Conservation (phyloP, 2,797 vertebrate species). For the Chaetophractus vellerosus region DNA sequence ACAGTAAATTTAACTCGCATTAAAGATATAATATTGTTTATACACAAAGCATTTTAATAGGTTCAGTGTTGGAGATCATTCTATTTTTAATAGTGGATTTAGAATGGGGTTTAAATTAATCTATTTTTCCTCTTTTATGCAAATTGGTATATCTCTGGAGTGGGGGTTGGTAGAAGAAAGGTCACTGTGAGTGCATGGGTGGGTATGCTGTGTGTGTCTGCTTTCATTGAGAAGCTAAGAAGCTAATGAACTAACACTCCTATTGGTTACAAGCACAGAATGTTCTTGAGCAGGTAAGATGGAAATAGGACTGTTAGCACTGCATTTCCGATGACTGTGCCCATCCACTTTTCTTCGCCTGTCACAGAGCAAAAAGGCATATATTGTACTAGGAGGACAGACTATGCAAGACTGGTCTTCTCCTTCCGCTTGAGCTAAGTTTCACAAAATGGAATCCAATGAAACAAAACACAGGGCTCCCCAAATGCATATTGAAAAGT, state of each 20-base stretch:
- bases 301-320: background rate
- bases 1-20: constrained; percentile 3
- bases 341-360: background rate
- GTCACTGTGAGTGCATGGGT: too few species aligned
- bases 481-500: background rate
- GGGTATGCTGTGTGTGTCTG: rapidly evolving
- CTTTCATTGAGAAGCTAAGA: background rate
- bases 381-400: background rate
- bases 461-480: constrained; percentile 47
- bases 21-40: background rate
- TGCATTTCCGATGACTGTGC: background rate
- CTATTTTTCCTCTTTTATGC: background rate
- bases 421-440: constrained; percentile 43
- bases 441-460: constrained; percentile 42
- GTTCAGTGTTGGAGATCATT: background rate
- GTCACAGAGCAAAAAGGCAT: background rate
- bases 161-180: background rate
- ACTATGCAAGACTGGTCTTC: constrained; percentile 23
- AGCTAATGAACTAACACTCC: background rate
- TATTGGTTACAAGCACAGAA: background rate
- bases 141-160: background rate
- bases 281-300: background rate
- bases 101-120: background rate
- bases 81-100: background rate
- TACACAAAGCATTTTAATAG: background rate